A percentile compares a stretch with the other conserved stretches of the same genome.
These are phyloP conservation scores for Balaeniceps rex DNA, from an alignment of 2,113 vertebrate species.

Conservation along the genomic window DNA sequence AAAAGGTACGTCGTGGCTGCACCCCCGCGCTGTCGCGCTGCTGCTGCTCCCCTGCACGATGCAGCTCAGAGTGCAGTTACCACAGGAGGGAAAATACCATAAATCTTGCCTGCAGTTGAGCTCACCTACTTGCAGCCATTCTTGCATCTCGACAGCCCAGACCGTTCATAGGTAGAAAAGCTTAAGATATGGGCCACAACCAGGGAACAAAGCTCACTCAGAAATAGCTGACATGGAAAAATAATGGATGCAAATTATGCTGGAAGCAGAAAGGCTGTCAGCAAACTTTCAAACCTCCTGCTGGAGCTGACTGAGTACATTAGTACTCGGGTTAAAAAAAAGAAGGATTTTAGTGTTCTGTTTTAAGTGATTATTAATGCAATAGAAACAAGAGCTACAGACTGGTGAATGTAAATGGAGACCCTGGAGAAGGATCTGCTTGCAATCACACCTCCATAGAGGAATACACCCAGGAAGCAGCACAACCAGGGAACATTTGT, in stretches of 20 bases:
- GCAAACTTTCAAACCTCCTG: neutral
- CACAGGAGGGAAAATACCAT: neutral
- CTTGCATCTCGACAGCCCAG: neutral
- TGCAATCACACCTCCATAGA: neutral
- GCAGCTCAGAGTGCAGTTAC: neutral
- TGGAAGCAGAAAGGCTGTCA: neutral
- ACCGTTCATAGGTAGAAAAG: neutral
- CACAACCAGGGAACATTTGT: neutral
- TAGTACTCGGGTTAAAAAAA: neutral
- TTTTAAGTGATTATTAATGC: neutral
- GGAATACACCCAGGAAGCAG: neutral
- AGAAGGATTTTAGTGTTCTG: neutral
- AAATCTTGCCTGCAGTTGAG: neutral
- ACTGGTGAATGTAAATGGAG: neutral
- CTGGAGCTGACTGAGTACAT: neutral
- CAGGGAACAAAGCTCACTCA: neutral
- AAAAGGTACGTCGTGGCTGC: neutral
- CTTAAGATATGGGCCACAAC: neutral
- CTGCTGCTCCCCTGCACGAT: neutral
- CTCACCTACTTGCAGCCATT: neutral
- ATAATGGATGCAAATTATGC: neutral
- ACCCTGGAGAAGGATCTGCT: neutral
- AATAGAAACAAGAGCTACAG: neutral
- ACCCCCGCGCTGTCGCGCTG: neutral
- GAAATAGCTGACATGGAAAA: neutral